phyloP scores from a whole-genome alignment of 2,113 vertebrate species.

The Panthera uncia region DNA sequence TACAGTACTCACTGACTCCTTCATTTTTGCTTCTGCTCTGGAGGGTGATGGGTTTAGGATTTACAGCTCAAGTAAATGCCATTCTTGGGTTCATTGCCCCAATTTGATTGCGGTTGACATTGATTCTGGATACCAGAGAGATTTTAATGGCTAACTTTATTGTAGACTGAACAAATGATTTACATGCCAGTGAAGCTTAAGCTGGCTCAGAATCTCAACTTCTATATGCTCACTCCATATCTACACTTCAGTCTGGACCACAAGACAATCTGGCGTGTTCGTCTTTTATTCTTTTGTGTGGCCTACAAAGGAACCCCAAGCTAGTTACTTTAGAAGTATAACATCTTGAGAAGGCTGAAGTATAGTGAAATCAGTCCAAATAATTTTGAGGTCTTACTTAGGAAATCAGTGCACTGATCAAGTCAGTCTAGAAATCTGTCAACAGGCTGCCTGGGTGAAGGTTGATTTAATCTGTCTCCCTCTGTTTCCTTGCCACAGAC shows the following conservation, averaged over 20 bases:
- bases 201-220: neutral
- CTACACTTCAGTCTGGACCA: neutral
- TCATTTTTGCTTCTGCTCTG: neutral
- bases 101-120: neutral
- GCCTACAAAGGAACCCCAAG: slow-evolving; percentile 26
- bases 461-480: slow-evolving; percentile 1
- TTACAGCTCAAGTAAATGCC: slow-evolving; percentile 6
- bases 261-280: neutral
- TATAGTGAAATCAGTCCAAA: neutral
- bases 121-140: neutral
- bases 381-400: slow-evolving; percentile 11
- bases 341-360: neutral
- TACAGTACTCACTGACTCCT: neutral
- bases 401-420: slow-evolving; percentile 36
- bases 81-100: neutral
- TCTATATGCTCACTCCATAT: neutral
- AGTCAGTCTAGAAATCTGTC: slow-evolving; percentile 45
- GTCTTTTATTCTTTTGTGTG: neutral
- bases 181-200: neutral
- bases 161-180: neutral
- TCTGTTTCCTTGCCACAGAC: slow-evolving; percentile 30
- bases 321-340: neutral
- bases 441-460: neutral
- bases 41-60: slow-evolving; percentile 23
- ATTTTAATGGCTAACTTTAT: slow-evolving; percentile 16